Conservation (phyloP, 1,140 invertebrate genomes). For the Apocrypta bakeri region DNA sequence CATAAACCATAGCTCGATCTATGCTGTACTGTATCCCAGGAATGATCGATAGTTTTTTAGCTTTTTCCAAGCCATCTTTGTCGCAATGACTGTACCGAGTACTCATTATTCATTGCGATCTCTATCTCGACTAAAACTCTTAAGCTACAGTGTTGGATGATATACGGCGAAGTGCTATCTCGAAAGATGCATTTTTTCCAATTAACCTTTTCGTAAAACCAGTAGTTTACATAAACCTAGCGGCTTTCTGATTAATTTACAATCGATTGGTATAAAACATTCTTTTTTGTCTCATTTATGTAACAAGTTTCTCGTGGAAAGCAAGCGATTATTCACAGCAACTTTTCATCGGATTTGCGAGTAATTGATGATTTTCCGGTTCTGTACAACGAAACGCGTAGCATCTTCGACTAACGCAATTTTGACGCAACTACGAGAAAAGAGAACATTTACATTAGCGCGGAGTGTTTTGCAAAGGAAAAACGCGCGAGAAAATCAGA, state of each 20-base stretch:
- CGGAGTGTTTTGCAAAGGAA: constrained; percentile 16
- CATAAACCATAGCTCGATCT: no score
- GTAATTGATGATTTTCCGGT: not conserved
- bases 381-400: not conserved
- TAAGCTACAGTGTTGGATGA: no score
- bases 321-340: not conserved
- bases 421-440: constrained; percentile 31
- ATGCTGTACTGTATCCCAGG: no score
- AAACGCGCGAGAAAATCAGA: not conserved
- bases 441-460: not conserved
- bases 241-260: not conserved
- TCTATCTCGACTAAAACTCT: not conserved
- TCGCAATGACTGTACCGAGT: no score
- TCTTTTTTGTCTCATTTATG: not conserved
- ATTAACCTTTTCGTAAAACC: not conserved
- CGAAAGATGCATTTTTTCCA: not conserved
- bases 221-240: not conserved
- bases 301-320: not conserved
- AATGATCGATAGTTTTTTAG: no score
- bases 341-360: not conserved
- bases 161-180: not conserved
- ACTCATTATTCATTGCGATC: not conserved
- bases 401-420: constrained; percentile 8
- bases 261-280: not conserved
- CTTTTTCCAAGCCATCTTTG: no score